phyloP scores from a whole-genome alignment of 2,888 invertebrate genomes.

The Leucophora obtusa region DNA sequence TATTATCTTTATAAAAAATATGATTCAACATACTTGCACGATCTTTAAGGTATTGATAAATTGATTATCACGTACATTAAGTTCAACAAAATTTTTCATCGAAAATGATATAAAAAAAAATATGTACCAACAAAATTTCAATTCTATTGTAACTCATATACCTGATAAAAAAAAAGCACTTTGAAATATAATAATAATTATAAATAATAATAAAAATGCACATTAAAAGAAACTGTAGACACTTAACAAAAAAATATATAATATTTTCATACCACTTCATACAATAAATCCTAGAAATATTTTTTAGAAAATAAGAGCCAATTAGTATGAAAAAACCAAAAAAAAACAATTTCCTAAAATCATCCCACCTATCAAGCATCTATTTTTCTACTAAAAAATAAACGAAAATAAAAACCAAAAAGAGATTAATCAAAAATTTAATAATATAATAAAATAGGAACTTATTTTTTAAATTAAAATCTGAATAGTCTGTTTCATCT shows the following conservation, averaged over 20 bases:
- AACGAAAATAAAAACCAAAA: constrained; percentile 56
- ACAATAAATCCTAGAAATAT: constrained; percentile 47
- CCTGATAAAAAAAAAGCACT: constrained; percentile 60
- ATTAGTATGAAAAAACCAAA: constrained; percentile 41
- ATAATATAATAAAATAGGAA: constrained; percentile 50
- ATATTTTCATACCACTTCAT: constrained; percentile 64
- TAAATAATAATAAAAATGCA: constrained; percentile 39
- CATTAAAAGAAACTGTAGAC: constrained; percentile 34
- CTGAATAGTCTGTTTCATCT: constrained; percentile 64
- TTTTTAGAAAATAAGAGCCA: constrained; percentile 54
- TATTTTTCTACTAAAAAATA: constrained; percentile 75
- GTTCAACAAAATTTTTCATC: constrained; percentile 11
- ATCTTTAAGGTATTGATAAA: not conserved
- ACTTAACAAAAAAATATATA: constrained; percentile 31
- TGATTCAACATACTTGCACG: too few relatives aligned
- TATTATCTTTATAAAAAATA: too few relatives aligned
- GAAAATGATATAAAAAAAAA: constrained; percentile 6
- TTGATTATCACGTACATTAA: constrained; percentile 29
- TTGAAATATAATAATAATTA: constrained; percentile 34
- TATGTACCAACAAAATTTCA: constrained; percentile 18
- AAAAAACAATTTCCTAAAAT: constrained; percentile 75
- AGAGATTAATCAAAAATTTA: constrained; percentile 50
- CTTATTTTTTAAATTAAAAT: constrained; percentile 53
- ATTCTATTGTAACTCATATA: constrained; percentile 62
- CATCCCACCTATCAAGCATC: constrained; percentile 75